Evolutionary conservation across 2,113 vertebrate genomes (phyloP).

Genomic region (Erythrolamprus reginae): DNA sequence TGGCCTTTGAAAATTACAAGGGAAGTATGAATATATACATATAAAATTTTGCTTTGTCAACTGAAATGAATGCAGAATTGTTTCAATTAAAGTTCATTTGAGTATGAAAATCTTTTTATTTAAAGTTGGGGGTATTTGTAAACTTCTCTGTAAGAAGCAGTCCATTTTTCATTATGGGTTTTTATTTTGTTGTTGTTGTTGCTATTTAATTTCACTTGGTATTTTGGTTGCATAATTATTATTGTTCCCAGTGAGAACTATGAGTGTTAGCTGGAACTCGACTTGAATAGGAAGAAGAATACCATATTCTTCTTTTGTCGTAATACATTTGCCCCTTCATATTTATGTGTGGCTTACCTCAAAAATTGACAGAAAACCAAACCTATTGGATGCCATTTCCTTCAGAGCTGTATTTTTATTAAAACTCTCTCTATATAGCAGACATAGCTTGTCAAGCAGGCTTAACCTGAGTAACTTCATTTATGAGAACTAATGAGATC

Average conservation of each 20-base stretch:
- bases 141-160: neutral
- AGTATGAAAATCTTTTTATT: neutral
- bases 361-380: neutral
- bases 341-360: neutral
- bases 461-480: conserved; percentile 3
- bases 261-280: neutral
- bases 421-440: conserved; percentile 12
- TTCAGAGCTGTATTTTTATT: conserved; percentile 12
- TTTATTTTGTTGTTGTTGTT: too few relatives aligned
- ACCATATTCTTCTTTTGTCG: neutral
- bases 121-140: neutral
- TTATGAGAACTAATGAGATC: neutral
- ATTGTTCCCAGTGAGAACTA: neutral
- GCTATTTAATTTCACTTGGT: neutral
- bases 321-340: neutral
- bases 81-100: neutral
- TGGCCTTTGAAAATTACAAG: neutral
- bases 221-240: neutral
- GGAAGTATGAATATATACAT: neutral
- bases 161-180: neutral
- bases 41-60: neutral
- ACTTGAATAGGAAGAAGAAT: neutral
- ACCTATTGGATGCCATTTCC: neutral
- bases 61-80: neutral
- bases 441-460: conserved; percentile 8